Base-by-base conservation (phyloP, 2,888 invertebrate species). In the Caenorhabditis uteleia region DNA sequence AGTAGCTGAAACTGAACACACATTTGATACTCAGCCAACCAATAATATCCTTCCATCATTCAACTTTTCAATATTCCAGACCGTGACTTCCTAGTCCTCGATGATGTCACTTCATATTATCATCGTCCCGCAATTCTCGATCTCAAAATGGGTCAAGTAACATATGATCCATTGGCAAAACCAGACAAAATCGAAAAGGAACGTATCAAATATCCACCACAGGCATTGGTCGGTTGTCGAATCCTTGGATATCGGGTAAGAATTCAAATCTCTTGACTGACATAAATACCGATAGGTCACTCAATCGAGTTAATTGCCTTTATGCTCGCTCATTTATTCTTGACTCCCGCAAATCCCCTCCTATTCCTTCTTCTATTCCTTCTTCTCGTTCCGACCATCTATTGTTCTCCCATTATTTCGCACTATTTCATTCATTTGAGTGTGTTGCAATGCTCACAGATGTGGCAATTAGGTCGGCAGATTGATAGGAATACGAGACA, bases 231-330 rank as follows among this genome's bases (percentile, higher is more conserved):
- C 25, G 82, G 82, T 23, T 78, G 78, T 60, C 55, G 82, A n/a
- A 64, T 82, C 21, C 70, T 79, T 12, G 82, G 82, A 29, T 82
- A 82, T 45, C 56, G 76, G 39, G 80, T 82, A 33, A 58, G 43
- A n/a, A n/a, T n/a, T n/a, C n/a, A n/a, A n/a, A n/a, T n/a, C n/a
- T n/a, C n/a, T n/a, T n/a, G n/a, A 29, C 31, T 12, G 14, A 10
- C 31, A 29, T 12, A 7, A 29, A 12, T 12, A 29, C 31, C 7
- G 8, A 10, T 29, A 12, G 31, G 14, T 10, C 31, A 29, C 31
- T 10, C 31, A 12, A 29, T 10, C 14, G 31, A 12, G 7, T 29
- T 29, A 29, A 29, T 29, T 29, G 25, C n/a, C 25, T 55, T n/a
- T n/a, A n/a, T n/a, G n/a, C n/a, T n/a, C n/a, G n/a, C n/a, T n/a